A percentile compares a stretch with the other conserved stretches of the same genome.
Evolutionary conservation across 2,113 vertebrate genomes (phyloP).

Genomic region (mouse (Mus musculus)): GRCm39 chr17:80370501-80371000

Average conservation of each 20-base stretch:
- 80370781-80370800: not conserved
- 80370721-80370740: not conserved
- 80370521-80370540: not conserved
- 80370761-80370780: conserved; percentile 6
- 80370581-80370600: conserved; percentile 28
- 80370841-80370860: conserved; percentile 11
- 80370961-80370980: not conserved
- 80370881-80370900: conserved; percentile 58
- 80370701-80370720: not conserved
- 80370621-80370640: not conserved
- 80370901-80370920: conserved; percentile 45
- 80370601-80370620: not conserved
- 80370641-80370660: not conserved
- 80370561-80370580: not conserved
- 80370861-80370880: not conserved
- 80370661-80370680: not conserved
- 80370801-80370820: conserved; percentile 10
- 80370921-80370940: not conserved
- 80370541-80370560: not conserved
- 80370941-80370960: not conserved
- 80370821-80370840: conserved; percentile 24
- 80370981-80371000: conserved; percentile 34
- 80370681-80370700: not conserved
- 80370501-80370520: not conserved
- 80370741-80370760: not conserved